Conservation (phyloP, 1,140 invertebrate species). For the Anthonomus grandis region DNA sequence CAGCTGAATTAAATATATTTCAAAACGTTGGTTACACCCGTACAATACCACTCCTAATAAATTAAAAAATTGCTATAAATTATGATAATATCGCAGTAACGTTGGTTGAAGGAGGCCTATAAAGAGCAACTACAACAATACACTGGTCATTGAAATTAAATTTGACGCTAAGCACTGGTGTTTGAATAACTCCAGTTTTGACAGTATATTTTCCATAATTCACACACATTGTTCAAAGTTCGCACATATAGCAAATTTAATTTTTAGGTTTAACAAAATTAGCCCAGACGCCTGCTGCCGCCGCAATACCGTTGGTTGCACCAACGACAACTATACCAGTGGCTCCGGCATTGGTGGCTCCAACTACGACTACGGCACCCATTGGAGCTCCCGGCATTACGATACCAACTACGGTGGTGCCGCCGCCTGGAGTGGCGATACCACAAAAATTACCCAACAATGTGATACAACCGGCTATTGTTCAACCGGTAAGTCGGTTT, state of each 20-base stretch:
- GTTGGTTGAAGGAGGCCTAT: no score
- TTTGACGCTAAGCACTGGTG: no score
- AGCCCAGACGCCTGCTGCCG: constrained; percentile 48
- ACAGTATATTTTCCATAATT: not conserved
- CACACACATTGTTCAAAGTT: not conserved
- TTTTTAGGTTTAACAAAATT: constrained; percentile 56
- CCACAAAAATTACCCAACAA: constrained; percentile 30
- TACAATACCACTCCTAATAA: no score
- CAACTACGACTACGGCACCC: constrained; percentile 51
- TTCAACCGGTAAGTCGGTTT: constrained; percentile 47
- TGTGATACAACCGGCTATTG: constrained; percentile 49
- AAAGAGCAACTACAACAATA: no score
- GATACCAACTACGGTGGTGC: constrained; percentile 52
- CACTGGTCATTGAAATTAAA: no score
- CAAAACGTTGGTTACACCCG: no score
- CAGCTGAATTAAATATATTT: no score
- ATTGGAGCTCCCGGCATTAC: constrained; percentile 51
- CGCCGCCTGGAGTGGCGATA: constrained; percentile 55
- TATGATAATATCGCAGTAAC: no score
- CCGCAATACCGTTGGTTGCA: constrained; percentile 46
- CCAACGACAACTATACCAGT: constrained; percentile 53
- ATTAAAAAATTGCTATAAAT: no score
- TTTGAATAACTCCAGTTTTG: not conserved
- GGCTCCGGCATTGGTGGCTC: constrained; percentile 43
- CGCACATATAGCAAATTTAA: not conserved